Evolutionary conservation across 2,797 vertebrate species (phyloP).

Genomic region (Cirrhinus mrigala): DNA sequence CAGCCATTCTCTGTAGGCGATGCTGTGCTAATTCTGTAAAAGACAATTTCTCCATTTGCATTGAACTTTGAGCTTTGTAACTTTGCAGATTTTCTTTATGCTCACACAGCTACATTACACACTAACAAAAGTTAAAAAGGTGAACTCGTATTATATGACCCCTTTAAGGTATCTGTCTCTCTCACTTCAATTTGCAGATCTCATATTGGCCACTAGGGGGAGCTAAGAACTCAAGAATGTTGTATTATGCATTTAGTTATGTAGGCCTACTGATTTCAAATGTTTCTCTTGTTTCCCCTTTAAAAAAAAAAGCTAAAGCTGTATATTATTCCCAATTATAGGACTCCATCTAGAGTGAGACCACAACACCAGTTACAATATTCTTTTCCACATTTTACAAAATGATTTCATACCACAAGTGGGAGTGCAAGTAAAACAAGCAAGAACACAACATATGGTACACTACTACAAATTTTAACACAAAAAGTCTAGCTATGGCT

Average conservation of each 20-base stretch:
- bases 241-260: background rate
- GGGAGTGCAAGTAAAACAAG: background rate
- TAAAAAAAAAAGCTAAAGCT: background rate
- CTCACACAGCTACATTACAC: too few species aligned
- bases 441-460: background rate
- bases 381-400: background rate
- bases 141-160: too few species aligned
- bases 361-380: background rate
- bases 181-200: background rate
- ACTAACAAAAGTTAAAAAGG: too few species aligned
- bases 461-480: background rate
- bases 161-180: background rate
- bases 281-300: background rate
- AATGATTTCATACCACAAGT: background rate
- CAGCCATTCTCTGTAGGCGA: too few species aligned
- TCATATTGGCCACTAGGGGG: slow-evolving; percentile 13
- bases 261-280: background rate
- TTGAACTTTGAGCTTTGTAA: too few species aligned
- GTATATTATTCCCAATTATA: background rate
- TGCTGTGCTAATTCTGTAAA: too few species aligned
- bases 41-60: too few species aligned
- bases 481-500: background rate
- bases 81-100: too few species aligned
- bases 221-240: background rate
- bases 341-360: background rate